Evolutionary conservation across 2,888 invertebrate genomes (phyloP).

Genomic region (Athalia cordata): DNA sequence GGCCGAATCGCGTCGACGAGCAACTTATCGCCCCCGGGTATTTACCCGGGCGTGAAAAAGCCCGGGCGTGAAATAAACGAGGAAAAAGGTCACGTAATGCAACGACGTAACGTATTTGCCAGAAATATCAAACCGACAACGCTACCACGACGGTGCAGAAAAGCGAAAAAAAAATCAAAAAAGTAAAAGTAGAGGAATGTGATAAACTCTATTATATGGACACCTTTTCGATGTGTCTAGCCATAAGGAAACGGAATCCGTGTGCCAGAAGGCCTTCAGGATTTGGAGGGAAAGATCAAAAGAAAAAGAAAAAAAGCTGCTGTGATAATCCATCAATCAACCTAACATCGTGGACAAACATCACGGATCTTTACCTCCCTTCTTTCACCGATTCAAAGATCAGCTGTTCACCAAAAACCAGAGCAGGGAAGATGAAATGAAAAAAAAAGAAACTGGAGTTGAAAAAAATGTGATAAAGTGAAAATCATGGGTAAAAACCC

Average conservation of each 20-base stretch:
- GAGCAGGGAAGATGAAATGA: neutral
- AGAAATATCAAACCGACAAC: too few species aligned
- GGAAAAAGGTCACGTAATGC: too few species aligned
- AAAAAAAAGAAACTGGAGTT: neutral
- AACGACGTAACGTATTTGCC: too few species aligned
- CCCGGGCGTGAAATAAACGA: too few species aligned
- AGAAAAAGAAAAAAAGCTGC: slow-evolving; percentile 2
- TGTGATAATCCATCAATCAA: slow-evolving; percentile 26
- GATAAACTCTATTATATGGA: too few species aligned
- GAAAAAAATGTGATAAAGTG: neutral
- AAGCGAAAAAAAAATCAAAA: neutral
- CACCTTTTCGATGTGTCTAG: neutral
- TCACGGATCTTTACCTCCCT: neutral
- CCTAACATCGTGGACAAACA: slow-evolving; percentile 1
- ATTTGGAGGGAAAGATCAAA: too few species aligned
- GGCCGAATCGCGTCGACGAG: too few species aligned
- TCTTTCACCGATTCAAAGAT: neutral
- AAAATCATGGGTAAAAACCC: too few species aligned
- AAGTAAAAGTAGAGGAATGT: neutral
- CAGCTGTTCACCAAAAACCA: neutral
- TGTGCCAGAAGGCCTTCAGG: neutral
- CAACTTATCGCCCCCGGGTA: too few species aligned
- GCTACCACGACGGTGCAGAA: neutral
- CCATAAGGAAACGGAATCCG: neutral
- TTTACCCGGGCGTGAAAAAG: too few species aligned